Base-by-base conservation (phyloP, 2,888 invertebrate genomes). In the Serripes groenlandicus region DNA sequence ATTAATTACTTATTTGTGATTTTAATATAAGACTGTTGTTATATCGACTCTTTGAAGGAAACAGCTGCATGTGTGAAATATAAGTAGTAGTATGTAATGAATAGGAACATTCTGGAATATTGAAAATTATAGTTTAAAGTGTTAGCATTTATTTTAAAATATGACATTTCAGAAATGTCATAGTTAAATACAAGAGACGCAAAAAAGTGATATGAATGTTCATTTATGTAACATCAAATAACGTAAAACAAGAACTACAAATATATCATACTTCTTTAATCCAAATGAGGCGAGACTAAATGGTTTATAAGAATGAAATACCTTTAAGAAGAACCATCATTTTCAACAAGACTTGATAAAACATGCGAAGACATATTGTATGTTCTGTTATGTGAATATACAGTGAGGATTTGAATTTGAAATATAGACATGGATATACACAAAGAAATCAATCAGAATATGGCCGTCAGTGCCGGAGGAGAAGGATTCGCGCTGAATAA, bases 391-490 rank as follows among this genome's bases (percentile, higher is more conserved):
- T 11, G 56, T 56, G 56, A 23, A 11, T 56, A 23, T 56, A 56
- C 56, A 7, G 7, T 23, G 56, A n/a, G n/a, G 56, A 56, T 7
- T 23, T 56, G 7, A 23, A 23, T 23, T 56, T 21, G 23, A 56
- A 56, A 7, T 23, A 56, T 56, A 11, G 23, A 62, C n/a, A 66
- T 66, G 66, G 34, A 66, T 66, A 66, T 83, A 11, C 78, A 83
- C 21, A 58, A 78, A 37, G 82, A 83, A 62, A 78, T 83, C 1
- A 75, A 72, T 18, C 60, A 72, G 18, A 83, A 83, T 32, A 68
- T 83, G 78, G 68, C 78, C 0, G 62, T 75, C 9, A 78, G 66
- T 15, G 15, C 72, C n/a, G 68, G 71, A 11, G 72, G 68, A 66
- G n/a, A n/a, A n/a, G 74, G 64, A 28, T 78, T 78, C 34, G 78